These are phyloP conservation scores for Lanistes nyassanus DNA, from an alignment of 1,140 invertebrate genomes.

Conservation along the genomic window DNA sequence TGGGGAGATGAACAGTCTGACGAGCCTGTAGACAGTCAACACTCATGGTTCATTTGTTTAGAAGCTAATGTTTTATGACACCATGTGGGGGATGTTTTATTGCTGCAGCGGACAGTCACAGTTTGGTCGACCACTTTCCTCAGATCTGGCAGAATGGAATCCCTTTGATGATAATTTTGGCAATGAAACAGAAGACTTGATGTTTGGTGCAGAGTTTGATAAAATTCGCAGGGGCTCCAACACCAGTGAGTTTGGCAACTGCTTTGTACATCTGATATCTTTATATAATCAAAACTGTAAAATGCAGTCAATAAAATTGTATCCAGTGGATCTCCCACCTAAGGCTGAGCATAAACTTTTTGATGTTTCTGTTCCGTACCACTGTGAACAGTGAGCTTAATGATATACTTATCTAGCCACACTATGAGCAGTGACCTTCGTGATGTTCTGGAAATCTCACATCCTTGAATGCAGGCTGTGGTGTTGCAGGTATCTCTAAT, in stretches of 20 bases:
- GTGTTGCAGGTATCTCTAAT: constrained; percentile 75
- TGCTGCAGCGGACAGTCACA: constrained; percentile 37
- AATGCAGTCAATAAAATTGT: too few species aligned
- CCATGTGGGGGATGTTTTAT: background rate
- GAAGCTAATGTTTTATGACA: background rate
- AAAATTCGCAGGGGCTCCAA: constrained; percentile 83
- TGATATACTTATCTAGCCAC: too few species aligned
- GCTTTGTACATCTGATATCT: too few species aligned
- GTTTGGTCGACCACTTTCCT: constrained; percentile 70
- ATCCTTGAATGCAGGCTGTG: too few species aligned
- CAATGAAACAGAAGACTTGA: constrained; percentile 76
- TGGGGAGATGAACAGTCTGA: background rate
- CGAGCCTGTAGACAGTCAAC: background rate
- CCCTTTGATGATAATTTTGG: constrained; percentile 78
- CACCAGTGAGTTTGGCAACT: constrained; percentile 74
- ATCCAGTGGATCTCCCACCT: too few species aligned
- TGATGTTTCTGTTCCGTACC: too few species aligned
- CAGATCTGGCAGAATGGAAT: constrained; percentile 80
- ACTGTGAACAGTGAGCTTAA: too few species aligned
- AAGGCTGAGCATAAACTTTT: too few species aligned
- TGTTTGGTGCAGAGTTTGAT: constrained; percentile 88
- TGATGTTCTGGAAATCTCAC: background rate
- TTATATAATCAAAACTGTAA: too few species aligned
- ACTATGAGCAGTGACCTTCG: background rate
- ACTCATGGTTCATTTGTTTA: background rate